These are phyloP conservation scores for Psococerastis gibbosa DNA, from an alignment of 2,888 invertebrate genomes.

Conservation along the genomic window DNA sequence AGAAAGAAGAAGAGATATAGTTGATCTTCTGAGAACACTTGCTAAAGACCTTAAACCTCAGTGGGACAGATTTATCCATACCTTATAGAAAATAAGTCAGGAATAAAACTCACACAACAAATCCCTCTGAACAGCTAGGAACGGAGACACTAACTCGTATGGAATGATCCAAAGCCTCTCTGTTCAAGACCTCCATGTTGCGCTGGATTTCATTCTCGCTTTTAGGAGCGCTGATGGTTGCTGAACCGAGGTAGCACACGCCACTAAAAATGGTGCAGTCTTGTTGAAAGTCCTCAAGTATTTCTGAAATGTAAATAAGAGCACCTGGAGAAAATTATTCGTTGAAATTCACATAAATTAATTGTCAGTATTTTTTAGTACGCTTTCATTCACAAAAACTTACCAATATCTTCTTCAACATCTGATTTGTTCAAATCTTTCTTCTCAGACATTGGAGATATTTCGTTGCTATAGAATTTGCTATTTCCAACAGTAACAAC, in stretches of 20 bases:
- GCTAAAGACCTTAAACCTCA: too few relatives aligned
- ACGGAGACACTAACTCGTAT: slow-evolving; percentile 84
- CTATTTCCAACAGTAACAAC: slow-evolving; percentile 10
- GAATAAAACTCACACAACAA: slow-evolving; percentile 68
- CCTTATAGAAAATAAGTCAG: too few relatives aligned
- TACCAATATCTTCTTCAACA: background rate
- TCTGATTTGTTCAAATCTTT: slow-evolving; percentile 7
- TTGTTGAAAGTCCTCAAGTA: slow-evolving; percentile 66
- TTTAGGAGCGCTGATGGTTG: slow-evolving; percentile 78
- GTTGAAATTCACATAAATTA: too few relatives aligned
- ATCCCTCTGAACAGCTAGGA: slow-evolving; percentile 80
- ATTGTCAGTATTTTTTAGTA: too few relatives aligned
- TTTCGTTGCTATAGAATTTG: slow-evolving; percentile 12
- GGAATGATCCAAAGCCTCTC: slow-evolving; percentile 46
- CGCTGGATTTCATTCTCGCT: slow-evolving; percentile 82
- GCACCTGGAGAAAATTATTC: too few relatives aligned
- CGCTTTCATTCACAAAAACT: too few relatives aligned
- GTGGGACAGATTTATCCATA: too few relatives aligned
- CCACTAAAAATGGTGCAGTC: slow-evolving; percentile 84
- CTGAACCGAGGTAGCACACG: slow-evolving; percentile 82
- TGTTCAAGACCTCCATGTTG: slow-evolving; percentile 83
- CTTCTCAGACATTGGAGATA: slow-evolving; percentile 8
- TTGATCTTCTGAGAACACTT: too few relatives aligned
- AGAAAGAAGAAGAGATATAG: too few relatives aligned
- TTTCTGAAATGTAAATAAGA: slow-evolving; percentile 19